Percentiles rank a stretch among this genome's conserved stretches.
These are phyloP conservation scores for Anguilla japonica DNA, from an alignment of 2,113 vertebrate genomes.

Conservation along the genomic window DNA sequence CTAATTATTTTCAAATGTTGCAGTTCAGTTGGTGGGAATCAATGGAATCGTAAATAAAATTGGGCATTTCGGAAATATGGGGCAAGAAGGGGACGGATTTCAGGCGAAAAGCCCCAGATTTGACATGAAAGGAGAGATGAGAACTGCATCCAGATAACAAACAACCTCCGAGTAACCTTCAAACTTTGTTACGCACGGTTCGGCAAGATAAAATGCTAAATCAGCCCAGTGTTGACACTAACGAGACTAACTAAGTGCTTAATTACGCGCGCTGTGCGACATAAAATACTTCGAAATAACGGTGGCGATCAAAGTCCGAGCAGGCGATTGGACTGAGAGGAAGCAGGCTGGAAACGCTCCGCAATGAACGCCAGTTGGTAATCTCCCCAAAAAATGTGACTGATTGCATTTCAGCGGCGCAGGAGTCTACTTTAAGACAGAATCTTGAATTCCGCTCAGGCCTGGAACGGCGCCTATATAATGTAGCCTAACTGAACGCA, in stretches of 20 bases:
- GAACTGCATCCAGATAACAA: not conserved
- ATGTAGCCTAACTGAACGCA: not conserved
- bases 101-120: not conserved
- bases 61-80: not conserved
- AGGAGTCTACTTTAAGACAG: not conserved
- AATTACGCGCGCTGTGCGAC: not conserved
- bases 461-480: not conserved
- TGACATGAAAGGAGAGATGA: not conserved
- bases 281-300: not conserved
- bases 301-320: not conserved
- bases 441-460: not conserved
- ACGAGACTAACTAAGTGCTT: not conserved
- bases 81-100: not conserved
- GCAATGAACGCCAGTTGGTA: not conserved
- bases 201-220: not conserved
- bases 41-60: not conserved
- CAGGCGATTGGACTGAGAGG: not conserved
- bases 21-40: not conserved
- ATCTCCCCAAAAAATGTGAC: constrained; percentile 1
- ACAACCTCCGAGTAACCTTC: not conserved
- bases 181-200: not conserved
- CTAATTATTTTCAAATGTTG: not conserved
- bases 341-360: not conserved
- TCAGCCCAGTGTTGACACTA: not conserved
- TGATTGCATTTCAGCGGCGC: not conserved